Base-by-base conservation (phyloP, 1,140 invertebrate species). In the Nomia melanderi region DNA sequence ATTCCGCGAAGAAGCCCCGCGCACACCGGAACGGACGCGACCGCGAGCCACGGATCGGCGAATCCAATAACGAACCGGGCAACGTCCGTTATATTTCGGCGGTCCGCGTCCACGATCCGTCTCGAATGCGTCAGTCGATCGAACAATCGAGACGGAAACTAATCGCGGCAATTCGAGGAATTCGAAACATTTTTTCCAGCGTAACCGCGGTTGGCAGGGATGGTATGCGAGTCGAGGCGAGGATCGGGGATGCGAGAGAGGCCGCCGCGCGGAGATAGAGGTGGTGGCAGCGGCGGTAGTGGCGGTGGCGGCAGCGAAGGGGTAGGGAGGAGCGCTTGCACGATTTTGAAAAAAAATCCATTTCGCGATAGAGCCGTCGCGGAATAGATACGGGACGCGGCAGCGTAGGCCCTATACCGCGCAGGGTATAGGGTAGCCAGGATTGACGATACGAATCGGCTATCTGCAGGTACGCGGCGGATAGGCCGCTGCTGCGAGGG, bases 381-480 rank as follows among this genome's bases (percentile, higher is more conserved):
- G 82, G 80, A 84, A 85, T 85, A 85, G 83, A 85, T 85, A 85
- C 79, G 83, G 75, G 82, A 84, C 81, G 81, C 36, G 75, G 59
- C 57, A 50, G 59, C 31, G 63, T 77, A 77, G 78, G 78, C 53
- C 82, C 70, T 84, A 65, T 79, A 78, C 47, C 54, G 50, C 20
- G 53, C 17, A 54, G 73, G 73, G 64, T 83, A 78, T 60, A 82
- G 83, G 76, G 76, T 82, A 64, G 78, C 77, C 83, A 85, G 77
- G 83, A 83, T 85, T 80, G 77, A 77, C 81, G 85, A 86, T 86
- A 86, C 85, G 84, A 86, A 86, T 86, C 85, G 82, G 74, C 81
- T 84, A 83, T 83, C 83, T 86, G 79, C 84, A 86, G 83, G 75
- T 80, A 78, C 77, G 74, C 73, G 72, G 36, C 75, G 60, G 62